These are phyloP conservation scores for Leucopsar rothschildi DNA, from an alignment of 2,113 vertebrate species.

Conservation along the genomic window DNA sequence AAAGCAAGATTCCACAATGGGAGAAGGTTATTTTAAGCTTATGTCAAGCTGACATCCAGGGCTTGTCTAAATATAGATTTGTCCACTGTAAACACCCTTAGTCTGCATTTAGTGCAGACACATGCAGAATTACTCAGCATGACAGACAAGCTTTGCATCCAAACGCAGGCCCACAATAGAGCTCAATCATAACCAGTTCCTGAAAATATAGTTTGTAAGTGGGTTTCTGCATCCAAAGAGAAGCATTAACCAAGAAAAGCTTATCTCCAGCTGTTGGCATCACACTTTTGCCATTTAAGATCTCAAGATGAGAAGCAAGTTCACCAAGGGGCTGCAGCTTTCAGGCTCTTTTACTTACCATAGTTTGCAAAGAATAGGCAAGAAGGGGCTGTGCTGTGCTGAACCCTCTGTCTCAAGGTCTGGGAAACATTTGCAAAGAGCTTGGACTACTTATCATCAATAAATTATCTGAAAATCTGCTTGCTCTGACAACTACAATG, in stretches of 20 bases:
- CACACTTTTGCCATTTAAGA: neutral
- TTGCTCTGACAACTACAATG: neutral
- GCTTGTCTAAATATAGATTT: constrained; percentile 40
- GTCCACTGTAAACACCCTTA: constrained; percentile 26
- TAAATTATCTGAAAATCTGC: neutral
- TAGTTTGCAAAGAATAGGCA: neutral
- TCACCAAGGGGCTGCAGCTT: neutral
- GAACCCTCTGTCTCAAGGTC: neutral
- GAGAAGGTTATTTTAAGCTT: constrained; percentile 27
- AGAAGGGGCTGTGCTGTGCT: neutral
- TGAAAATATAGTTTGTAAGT: neutral
- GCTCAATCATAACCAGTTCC: neutral
- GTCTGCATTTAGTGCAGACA: constrained; percentile 1
- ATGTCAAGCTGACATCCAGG: neutral
- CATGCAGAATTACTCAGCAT: neutral
- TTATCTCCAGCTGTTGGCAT: neutral
- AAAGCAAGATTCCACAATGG: neutral
- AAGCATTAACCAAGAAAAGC: neutral
- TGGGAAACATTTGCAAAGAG: neutral
- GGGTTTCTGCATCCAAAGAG: neutral
- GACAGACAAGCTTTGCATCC: neutral
- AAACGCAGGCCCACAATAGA: neutral
- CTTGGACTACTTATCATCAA: neutral
- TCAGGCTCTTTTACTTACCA: neutral
- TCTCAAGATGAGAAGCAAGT: neutral